Evolutionary conservation across 2,113 vertebrate genomes (phyloP).

Genomic region (Baryphthengus martii): DNA sequence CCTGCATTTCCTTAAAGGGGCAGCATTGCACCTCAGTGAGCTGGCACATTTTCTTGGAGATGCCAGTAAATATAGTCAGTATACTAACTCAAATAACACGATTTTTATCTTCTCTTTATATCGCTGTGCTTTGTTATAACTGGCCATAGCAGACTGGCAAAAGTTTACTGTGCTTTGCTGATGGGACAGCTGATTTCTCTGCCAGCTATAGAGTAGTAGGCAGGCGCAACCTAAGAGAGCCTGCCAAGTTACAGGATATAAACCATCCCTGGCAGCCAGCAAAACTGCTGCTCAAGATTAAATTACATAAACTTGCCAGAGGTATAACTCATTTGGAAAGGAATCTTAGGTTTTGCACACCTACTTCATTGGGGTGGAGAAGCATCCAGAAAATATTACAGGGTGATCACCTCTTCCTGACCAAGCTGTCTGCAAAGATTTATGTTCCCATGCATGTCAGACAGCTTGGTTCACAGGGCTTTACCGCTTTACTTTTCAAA

Average conservation of each 20-base stretch:
- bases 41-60: neutral
- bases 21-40: neutral
- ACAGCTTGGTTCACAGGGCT: neutral
- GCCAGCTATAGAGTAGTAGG: neutral
- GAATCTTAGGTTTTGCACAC: neutral
- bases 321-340: neutral
- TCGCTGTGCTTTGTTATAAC: neutral
- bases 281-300: neutral
- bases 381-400: neutral
- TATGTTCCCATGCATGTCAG: neutral
- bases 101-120: neutral
- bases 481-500: neutral
- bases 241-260: neutral
- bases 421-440: neutral
- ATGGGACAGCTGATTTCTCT: neutral
- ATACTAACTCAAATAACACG: neutral
- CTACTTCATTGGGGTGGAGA: neutral
- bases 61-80: neutral
- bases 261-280: neutral
- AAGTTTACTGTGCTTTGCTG: neutral
- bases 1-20: constrained; percentile 47
- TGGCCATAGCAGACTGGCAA: neutral
- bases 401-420: neutral
- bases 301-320: neutral
- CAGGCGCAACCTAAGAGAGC: neutral